Percentiles rank a stretch among this genome's conserved stretches.
phyloP scores from a whole-genome alignment of 2,888 invertebrate genomes.

The Noctua comes region DNA sequence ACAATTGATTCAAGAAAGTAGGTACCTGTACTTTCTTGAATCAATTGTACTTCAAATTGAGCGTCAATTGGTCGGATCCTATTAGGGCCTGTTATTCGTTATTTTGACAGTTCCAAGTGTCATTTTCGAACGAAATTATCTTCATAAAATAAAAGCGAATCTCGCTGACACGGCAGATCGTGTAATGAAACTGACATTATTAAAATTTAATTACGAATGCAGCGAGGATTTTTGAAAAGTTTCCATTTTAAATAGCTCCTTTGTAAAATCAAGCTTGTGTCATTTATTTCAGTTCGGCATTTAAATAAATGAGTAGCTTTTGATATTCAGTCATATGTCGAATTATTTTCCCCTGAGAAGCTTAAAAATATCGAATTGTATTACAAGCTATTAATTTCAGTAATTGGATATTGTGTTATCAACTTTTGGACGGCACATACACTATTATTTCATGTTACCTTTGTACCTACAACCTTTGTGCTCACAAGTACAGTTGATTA shows the following conservation, averaged over 20 bases:
- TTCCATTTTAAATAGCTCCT: slow-evolving; percentile 14
- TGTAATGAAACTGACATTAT: slow-evolving; percentile 32
- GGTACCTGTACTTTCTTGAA: background rate
- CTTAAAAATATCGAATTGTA: background rate
- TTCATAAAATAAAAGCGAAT: slow-evolving; percentile 16
- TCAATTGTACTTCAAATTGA: background rate
- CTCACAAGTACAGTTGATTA: background rate
- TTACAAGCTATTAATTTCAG: background rate
- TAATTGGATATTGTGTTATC: background rate
- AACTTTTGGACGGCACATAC: too few relatives aligned
- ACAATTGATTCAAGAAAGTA: too few relatives aligned
- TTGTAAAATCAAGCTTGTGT: slow-evolving; percentile 13
- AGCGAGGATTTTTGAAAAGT: background rate
- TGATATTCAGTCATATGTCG: background rate
- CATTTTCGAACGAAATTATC: slow-evolving; percentile 15
- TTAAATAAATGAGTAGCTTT: background rate
- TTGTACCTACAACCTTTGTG: background rate
- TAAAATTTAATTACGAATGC: slow-evolving; percentile 43
- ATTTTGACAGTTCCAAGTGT: background rate
- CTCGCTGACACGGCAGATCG: background rate
- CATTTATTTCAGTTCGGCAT: slow-evolving; percentile 8
- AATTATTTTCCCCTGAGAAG: background rate
- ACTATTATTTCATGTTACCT: background rate
- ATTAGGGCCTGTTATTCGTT: background rate
- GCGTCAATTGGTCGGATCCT: background rate